phyloP scores from a whole-genome alignment of 2,797 vertebrate genomes.

The Scarus forsteni region DNA sequence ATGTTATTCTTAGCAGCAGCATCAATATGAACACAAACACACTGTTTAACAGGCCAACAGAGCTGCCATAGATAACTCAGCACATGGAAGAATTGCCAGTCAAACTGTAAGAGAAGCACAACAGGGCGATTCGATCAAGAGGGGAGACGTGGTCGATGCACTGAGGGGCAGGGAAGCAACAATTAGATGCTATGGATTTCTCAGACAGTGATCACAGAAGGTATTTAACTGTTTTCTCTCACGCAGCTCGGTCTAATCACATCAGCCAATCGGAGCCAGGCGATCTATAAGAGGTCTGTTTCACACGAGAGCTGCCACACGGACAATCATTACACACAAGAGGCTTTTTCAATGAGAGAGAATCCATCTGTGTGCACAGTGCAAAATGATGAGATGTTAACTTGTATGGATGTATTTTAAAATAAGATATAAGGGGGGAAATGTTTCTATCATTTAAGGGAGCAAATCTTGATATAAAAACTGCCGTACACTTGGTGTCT shows the following conservation, averaged over 20 bases:
- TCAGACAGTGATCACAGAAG: constrained; percentile 20
- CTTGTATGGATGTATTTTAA: too few species aligned
- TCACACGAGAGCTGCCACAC: constrained; percentile 28
- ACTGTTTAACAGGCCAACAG: constrained; percentile 31
- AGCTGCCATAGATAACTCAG: constrained; percentile 14
- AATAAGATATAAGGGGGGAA: too few species aligned
- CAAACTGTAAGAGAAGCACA: not conserved
- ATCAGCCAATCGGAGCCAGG: constrained; percentile 35
- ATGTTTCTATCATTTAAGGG: too few species aligned
- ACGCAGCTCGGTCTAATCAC: constrained; percentile 35
- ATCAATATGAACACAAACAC: constrained; percentile 1
- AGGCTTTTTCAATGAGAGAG: constrained; percentile 2
- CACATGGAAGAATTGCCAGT: constrained; percentile 21
- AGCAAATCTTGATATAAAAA: too few species aligned
- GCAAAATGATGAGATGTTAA: not conserved
- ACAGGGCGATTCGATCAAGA: too few species aligned
- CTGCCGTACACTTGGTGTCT: too few species aligned
- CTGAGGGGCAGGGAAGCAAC: constrained; percentile 26
- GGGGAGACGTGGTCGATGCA: not conserved
- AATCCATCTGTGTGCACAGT: not conserved
- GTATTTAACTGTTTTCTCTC: constrained; percentile 7
- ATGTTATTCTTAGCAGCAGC: not conserved
- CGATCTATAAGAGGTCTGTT: constrained; percentile 44
- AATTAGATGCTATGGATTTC: constrained; percentile 68
- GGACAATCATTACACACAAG: constrained; percentile 34